A percentile compares a stretch with the other conserved stretches of the same genome.
phyloP scores from a whole-genome alignment of 30 jellyfish, hydroid and myxozoan species.

The Pelagia noctiluca region DNA sequence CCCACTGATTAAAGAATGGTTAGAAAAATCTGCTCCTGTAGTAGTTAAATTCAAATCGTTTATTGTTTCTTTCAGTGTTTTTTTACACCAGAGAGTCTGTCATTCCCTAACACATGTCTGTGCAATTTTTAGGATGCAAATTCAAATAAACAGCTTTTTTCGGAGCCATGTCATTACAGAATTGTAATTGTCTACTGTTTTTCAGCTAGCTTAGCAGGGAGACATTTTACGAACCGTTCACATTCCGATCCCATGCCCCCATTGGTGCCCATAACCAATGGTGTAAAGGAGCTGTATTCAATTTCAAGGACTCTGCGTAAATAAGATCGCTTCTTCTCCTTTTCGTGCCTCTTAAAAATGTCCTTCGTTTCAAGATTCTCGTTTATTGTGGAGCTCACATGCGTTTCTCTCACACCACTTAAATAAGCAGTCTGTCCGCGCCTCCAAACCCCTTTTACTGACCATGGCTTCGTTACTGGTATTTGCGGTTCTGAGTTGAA shows the following conservation, averaged over 20 bases:
- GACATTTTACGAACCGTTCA: neutral
- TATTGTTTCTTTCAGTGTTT: neutral
- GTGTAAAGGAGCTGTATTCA: slow-evolving; percentile 9
- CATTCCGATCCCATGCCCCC: slow-evolving; percentile 26
- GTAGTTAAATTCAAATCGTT: neutral
- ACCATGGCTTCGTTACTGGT: no score
- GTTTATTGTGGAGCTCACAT: no score
- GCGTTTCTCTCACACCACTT: no score
- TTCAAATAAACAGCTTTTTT: neutral
- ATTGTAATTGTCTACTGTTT: neutral
- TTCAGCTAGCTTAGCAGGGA: neutral
- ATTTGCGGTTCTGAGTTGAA: no score
- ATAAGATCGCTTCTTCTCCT: neutral
- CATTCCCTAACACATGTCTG: neutral
- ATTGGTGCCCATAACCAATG: slow-evolving; percentile 16
- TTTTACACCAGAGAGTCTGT: neutral
- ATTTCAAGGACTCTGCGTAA: neutral
- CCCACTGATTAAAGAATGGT: no score
- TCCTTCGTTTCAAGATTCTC: slow-evolving; percentile 4
- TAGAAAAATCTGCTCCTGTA: neutral
- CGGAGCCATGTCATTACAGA: neutral
- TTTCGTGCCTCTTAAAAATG: neutral
- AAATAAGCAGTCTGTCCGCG: no score
- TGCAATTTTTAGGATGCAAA: neutral
- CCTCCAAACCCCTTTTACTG: no score